These are phyloP conservation scores for Nothobranchius furzeri DNA, from an alignment of 2,113 vertebrate species.

Conservation along the genomic window DNA sequence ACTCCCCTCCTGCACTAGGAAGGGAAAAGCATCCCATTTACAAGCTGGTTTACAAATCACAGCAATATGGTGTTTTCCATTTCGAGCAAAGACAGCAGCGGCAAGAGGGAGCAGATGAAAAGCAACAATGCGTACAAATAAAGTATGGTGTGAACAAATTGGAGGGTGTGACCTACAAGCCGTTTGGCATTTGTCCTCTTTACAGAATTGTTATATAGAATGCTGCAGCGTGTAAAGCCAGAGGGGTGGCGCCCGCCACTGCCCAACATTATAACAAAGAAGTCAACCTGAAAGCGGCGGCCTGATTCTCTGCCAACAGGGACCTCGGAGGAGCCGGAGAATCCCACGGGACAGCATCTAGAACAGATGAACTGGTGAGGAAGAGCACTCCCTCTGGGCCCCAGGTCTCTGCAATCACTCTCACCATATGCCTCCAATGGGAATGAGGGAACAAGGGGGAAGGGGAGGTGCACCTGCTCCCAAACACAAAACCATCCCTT, in stretches of 20 bases:
- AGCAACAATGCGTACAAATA: slow-evolving; percentile 36
- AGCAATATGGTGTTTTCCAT: slow-evolving; percentile 33
- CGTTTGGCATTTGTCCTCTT: slow-evolving; percentile 25
- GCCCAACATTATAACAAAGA: slow-evolving; percentile 55
- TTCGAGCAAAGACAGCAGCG: slow-evolving; percentile 28
- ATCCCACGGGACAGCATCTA: slow-evolving; percentile 68
- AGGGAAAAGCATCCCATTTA: slow-evolving; percentile 49
- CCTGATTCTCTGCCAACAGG: slow-evolving; percentile 64
- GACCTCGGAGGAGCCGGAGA: slow-evolving; percentile 50
- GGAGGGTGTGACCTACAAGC: slow-evolving; percentile 40
- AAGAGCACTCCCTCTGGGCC: slow-evolving; percentile 61
- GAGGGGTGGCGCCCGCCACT: slow-evolving; percentile 32
- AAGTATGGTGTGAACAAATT: slow-evolving; percentile 37
- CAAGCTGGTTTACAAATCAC: slow-evolving; percentile 44
- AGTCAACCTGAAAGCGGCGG: slow-evolving; percentile 58
- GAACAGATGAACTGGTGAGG: slow-evolving; percentile 75
- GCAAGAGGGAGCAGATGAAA: slow-evolving; percentile 31
- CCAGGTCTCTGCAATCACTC: slow-evolving; percentile 70
- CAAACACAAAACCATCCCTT: slow-evolving; percentile 67
- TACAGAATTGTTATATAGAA: slow-evolving; percentile 8
- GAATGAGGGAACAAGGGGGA: slow-evolving; percentile 52
- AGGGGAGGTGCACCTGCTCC: slow-evolving; percentile 70
- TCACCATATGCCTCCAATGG: slow-evolving; percentile 74
- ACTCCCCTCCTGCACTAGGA: slow-evolving; percentile 42
- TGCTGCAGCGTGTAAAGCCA: slow-evolving; percentile 34